Evolutionary conservation across 1,140 invertebrate species (phyloP), one percentile per base, ranked within the genome.

Genomic region (Heliconius hermathena): DNA sequence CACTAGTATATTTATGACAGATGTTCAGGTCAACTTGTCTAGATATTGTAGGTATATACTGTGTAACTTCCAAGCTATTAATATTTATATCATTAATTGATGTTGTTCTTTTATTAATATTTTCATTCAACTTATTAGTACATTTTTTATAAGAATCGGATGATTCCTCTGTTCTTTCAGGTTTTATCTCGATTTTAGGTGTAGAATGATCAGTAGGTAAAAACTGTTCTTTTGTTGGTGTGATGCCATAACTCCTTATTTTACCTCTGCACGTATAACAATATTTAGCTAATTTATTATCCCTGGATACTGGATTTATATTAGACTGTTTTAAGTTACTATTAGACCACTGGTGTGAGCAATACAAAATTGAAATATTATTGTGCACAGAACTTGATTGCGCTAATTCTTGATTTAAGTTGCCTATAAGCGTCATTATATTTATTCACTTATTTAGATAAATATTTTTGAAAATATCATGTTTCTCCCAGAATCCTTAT

Each of bases 31-130:
- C 94, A 16, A 95, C 85, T 83, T 94, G 91, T 81, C 87, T 89
- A 46, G 94, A 95, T 89, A 95, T 93, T 46, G 91, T 92, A 74
- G 94, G 93, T 87, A 95, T 92, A 79, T 85, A 88, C 71, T 79
- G 82, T 6, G 81, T 57, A 60, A 60, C 70, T 80, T 84, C 81
- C 75, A 81, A 60, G 38, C 77, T 82, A 78, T 80, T 81, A 76
- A 83, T 60, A 41, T 73, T 79, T 71, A 82, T 76, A 71, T 83
- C 78, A 73, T 66, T 76, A 70, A 72, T 52, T 54, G 78, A 72
- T 4, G 77, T 66, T 29, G 76, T 74, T 80, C 71, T 77, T 46
- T 74, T 76, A 5, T 38, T 66, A 13, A 72, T 46, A 33, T 71
- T 76, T n/a, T 76, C 52, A 78, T 60, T 57, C 46, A 71, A 74